Conservation (phyloP, 2,797 vertebrate genomes). For the Microhierax caerulescens region DNA sequence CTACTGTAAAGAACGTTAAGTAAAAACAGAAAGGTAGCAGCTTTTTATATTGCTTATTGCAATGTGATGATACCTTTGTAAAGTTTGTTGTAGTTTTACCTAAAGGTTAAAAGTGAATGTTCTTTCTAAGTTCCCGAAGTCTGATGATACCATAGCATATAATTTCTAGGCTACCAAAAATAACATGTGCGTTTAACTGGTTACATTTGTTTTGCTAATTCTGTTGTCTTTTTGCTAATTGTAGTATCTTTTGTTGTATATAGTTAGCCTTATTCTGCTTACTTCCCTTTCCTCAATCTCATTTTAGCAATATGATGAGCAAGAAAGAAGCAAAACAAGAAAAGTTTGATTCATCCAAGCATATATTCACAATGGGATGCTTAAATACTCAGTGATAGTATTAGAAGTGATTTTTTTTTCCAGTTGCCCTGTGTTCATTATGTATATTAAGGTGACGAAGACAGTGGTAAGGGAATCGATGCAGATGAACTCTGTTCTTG, state of each 20-base stretch:
- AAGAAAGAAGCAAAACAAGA: not conserved
- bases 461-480: not conserved
- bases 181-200: not conserved
- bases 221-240: not conserved
- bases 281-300: accelerated
- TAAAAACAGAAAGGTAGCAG: not conserved
- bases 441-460: not conserved
- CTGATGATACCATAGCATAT: not conserved
- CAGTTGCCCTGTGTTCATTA: not conserved
- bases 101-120: not conserved
- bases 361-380: not conserved
- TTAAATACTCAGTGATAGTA: not conserved
- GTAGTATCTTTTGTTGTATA: not conserved
- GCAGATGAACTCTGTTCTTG: not conserved
- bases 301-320: not conserved
- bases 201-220: not conserved
- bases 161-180: not conserved
- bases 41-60: not conserved
- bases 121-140: not conserved
- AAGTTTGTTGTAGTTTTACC: not conserved
- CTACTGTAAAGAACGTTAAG: not conserved
- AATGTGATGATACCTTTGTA: not conserved
- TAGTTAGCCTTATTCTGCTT: not conserved
- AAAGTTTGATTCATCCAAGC: not conserved
- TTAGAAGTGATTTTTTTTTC: not conserved